A percentile compares a stretch with the other conserved stretches of the same genome.
Evolutionary conservation across 2,888 invertebrate species (phyloP).

Genomic region (Alviniconcha strummeri): DNA sequence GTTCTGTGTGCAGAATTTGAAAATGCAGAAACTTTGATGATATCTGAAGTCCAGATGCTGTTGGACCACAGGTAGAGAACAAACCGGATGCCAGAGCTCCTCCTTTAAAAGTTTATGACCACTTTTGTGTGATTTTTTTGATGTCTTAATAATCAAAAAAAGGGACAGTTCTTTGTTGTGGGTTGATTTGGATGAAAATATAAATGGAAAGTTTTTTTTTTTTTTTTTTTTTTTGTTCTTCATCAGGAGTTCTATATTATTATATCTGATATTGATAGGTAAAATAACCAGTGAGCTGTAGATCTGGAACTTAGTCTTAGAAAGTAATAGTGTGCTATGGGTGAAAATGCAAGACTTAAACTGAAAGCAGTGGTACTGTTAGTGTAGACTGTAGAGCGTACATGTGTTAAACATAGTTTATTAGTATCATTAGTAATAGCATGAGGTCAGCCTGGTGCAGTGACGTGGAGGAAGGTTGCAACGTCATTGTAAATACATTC

Average conservation of each 20-base stretch:
- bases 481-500: not conserved
- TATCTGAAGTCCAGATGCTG: constrained; percentile 89
- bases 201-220: not conserved
- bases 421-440: not conserved
- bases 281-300: not conserved
- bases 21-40: constrained; percentile 96
- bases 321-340: not conserved
- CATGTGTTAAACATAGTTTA: not conserved
- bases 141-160: not conserved
- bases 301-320: not conserved
- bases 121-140: not conserved
- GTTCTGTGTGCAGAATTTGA: constrained; percentile 85
- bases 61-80: constrained; percentile 84
- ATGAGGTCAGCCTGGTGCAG: too few relatives aligned
- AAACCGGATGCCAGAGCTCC: not conserved
- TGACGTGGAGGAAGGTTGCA: too few relatives aligned
- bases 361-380: not conserved
- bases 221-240: not conserved
- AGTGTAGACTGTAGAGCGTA: not conserved
- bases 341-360: not conserved
- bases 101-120: not conserved
- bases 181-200: not conserved
- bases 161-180: not conserved
- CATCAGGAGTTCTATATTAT: not conserved
- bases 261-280: not conserved